Evolutionary conservation across 1,140 invertebrate genomes (phyloP), one percentile per base, ranked within the genome.

Genomic region (Eufriesea mexicana): DNA sequence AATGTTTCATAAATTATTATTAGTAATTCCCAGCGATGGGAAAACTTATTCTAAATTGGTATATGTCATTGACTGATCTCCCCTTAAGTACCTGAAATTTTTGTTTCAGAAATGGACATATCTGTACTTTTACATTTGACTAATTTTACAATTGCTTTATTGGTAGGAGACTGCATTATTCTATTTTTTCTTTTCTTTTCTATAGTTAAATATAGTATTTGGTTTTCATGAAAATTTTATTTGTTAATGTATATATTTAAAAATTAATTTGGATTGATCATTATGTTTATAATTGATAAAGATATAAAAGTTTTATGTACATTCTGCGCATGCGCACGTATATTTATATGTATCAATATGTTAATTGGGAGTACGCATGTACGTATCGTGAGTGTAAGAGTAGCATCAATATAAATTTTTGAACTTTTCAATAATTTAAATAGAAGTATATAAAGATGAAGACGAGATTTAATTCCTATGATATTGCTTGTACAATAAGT

Each of bases 381-480:
- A 54, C 23, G 18, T 6, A 72, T 7, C 28, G 28, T 54, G 18
- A 54, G 2, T 25, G 23, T 54, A 2, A 45, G 7, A n/a, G 16
- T 42, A 0, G 66, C 0, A 4, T 71, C n/a, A 81, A 66, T 8
- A 49, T 76, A 49, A 54, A 23, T 49, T n/a, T 18, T 6, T 54
- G 35, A n/a, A n/a, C 5, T 18, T 70, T 49, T 45, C 2, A 9
- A 18, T 25, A 70, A 54, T 64, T 42, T 73, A 47, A 74, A 18
- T 76, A 28, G 20, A 42, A 42, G 20, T 47, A 62, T 42, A 14
- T 28, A 35, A 96, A 94, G 91, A 99, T 99, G 98, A 99, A 99
- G 95, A 97, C 96, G 18, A 95, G 98, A 92, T 99, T 98, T 93
- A 98, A 97, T 91, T 98, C 98, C 0, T 97, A 97, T 90, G 98